A percentile compares a stretch with the other conserved stretches of the same genome.
phyloP scores from a whole-genome alignment of 2,797 vertebrate genomes.

The Aythya fuligula region DNA sequence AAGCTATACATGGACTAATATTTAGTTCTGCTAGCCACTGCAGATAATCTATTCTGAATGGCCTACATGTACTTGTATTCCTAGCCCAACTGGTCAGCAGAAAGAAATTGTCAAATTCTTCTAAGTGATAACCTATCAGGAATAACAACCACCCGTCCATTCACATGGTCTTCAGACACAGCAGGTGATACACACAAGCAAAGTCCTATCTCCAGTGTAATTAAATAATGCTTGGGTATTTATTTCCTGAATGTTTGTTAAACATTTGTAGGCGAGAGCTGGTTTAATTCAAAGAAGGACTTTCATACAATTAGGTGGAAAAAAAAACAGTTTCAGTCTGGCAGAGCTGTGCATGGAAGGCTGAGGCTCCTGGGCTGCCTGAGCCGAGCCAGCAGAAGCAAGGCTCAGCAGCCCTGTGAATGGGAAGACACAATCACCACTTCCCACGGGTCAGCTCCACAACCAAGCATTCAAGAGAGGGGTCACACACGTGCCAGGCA shows the following conservation, averaged over 20 bases:
- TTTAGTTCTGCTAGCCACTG: background rate
- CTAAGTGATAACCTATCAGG: background rate
- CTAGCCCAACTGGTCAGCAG: background rate
- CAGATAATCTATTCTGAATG: background rate
- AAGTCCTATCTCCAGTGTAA: background rate
- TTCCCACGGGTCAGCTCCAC: background rate
- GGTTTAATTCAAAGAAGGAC: conserved; percentile 11
- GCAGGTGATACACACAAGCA: background rate
- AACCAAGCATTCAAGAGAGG: rapidly evolving
- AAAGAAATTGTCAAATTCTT: background rate
- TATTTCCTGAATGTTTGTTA: conserved; percentile 21
- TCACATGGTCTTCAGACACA: background rate
- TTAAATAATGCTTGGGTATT: background rate
- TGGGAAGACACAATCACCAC: rapidly evolving
- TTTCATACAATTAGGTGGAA: background rate
- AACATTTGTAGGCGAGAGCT: background rate
- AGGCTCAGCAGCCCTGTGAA: background rate
- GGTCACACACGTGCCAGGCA: too few species aligned
- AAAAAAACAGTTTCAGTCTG: background rate
- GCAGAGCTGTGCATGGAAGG: background rate
- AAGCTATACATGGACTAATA: background rate
- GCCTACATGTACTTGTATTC: background rate
- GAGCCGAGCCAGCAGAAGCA: background rate
- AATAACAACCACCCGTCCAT: background rate
- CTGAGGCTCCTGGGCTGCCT: background rate